Percentiles rank a stretch among this genome's conserved stretches.
phyloP scores from a whole-genome alignment of 2,888 invertebrate species.

The Macropis europaea region DNA sequence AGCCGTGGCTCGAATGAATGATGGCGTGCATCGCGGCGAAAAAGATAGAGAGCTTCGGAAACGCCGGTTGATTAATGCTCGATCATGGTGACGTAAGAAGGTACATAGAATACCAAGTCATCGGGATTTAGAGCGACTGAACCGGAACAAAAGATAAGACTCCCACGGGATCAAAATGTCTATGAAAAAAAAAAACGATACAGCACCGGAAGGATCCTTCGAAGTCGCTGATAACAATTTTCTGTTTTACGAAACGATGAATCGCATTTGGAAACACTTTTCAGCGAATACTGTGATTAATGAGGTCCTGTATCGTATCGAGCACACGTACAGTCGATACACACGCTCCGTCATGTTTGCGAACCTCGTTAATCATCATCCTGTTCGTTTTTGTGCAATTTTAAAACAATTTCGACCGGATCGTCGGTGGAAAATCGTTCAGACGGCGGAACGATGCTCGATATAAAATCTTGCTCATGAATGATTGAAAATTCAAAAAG shows the following conservation, averaged over 20 bases:
- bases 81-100: conserved; percentile 26
- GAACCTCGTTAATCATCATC: conserved; percentile 46
- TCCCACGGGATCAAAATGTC: conserved; percentile 1
- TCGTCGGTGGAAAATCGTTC: too few species aligned
- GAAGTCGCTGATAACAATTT: background rate
- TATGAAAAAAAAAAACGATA: background rate
- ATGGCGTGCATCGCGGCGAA: conserved; percentile 21
- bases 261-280: background rate
- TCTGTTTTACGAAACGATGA: conserved; percentile 5
- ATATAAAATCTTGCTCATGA: too few species aligned
- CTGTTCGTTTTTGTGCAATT: conserved; percentile 8
- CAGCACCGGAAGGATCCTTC: background rate
- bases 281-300: conserved; percentile 39
- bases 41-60: conserved; percentile 29
- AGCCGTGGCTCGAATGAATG: conserved; percentile 31
- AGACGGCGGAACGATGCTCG: too few species aligned
- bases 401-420: conserved; percentile 1
- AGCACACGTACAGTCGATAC: conserved; percentile 24
- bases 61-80: conserved; percentile 40
- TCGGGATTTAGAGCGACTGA: conserved; percentile 43
- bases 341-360: conserved; percentile 16
- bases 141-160: conserved; percentile 54
- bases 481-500: too few species aligned
- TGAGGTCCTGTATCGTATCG: conserved; percentile 25
- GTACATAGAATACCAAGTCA: background rate